Evolutionary conservation across 2,888 invertebrate species (phyloP), one percentile per base, ranked within the genome.

Genomic region (Idaea aversata): DNA sequence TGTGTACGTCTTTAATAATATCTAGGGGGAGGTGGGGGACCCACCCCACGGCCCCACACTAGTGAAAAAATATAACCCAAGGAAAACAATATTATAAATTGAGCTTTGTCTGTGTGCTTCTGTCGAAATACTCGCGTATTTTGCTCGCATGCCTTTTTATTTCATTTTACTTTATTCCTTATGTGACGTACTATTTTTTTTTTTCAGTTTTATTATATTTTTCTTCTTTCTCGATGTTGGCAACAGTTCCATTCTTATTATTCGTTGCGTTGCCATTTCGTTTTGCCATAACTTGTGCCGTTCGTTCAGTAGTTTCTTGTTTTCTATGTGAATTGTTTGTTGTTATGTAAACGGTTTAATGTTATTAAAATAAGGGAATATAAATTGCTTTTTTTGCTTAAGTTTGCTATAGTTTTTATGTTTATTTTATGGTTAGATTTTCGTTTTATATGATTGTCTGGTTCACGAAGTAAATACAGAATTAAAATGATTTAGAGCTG

Each of bases 81-180:
- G 89, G 92, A 92, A 93, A 93, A 93, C 92, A 93, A 93, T 93
- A 93, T 93, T 93, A 93, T 93, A 93, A 93, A 93, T 93, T 92
- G 92, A 89, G 87, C 80, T 72, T 61, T 75, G 80, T 73, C 75
- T 82, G 85, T 87, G 86, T 87, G 88, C 81, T 84, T 73, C 70
- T 76, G 77, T 74, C 73, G 76, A 80, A 82, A 81, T 78, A 78
- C 78, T 81, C 79, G 82, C 83, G 87, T 85, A 84, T 86, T 85
- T 86, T 76, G 82, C 79, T 83, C 84, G 78, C 82, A 82, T 85
- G 85, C 83, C 84, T 82, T 86, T 86, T 87, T 85, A 87, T 88
- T 88, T 87, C 87, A 89, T 89, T 90, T 88, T 84, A 87, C 85
- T 87, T 88, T 87, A 89, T 87, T 88, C 79, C 80, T 80, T 76